A percentile compares a stretch with the other conserved stretches of the same genome.
Evolutionary conservation across 2,888 invertebrate species (phyloP).

Genomic region (Drosophila buzzatii): DNA sequence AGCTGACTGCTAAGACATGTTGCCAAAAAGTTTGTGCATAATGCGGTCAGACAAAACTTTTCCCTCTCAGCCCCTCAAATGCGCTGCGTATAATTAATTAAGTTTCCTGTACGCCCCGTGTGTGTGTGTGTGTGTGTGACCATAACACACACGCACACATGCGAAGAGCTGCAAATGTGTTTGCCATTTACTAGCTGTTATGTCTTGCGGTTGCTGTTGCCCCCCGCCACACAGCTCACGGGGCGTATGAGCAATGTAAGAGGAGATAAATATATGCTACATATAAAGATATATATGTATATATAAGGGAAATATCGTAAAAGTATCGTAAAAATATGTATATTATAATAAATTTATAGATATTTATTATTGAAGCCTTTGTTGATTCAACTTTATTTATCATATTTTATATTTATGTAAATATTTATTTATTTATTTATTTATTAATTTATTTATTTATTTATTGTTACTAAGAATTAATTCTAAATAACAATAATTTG

Average conservation of each 20-base stretch:
- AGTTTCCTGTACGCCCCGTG: constrained; percentile 39
- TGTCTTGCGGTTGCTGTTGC: constrained; percentile 24
- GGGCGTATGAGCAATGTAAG: constrained; percentile 2
- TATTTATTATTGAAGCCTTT: too few relatives aligned
- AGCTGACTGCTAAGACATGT: constrained; percentile 9
- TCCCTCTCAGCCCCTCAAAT: constrained; percentile 25
- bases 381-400: too few relatives aligned
- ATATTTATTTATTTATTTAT: too few relatives aligned
- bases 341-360: too few relatives aligned
- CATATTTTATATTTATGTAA: too few relatives aligned
- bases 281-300: neutral
- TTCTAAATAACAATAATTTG: too few relatives aligned
- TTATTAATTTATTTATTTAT: too few relatives aligned
- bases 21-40: constrained; percentile 56
- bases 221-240: neutral
- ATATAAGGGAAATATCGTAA: neutral
- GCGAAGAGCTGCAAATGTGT: constrained; percentile 28
- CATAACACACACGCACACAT: constrained; percentile 2
- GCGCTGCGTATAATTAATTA: constrained; percentile 61
- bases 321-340: neutral
- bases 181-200: constrained; percentile 27
- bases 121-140: constrained; percentile 1
- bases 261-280: neutral
- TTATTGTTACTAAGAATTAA: too few relatives aligned
- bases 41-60: constrained; percentile 61